Evolutionary conservation across 1,140 invertebrate species (phyloP), one percentile per base, ranked within the genome.

Genomic region (Orussus abietinus): DNA sequence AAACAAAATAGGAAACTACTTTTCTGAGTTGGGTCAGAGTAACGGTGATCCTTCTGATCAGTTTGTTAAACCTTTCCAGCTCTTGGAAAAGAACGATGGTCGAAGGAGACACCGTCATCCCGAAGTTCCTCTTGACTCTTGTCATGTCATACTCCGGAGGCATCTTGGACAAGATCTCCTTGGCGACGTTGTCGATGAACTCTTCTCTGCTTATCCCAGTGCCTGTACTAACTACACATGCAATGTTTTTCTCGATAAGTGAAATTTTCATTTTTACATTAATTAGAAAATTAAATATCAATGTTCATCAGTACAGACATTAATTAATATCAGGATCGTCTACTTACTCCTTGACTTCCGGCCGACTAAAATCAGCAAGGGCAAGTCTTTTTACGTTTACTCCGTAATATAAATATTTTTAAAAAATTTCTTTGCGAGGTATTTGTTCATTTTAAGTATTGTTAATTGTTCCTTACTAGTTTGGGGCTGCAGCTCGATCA

Each of bases 31-130:
- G 77, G 4, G 75, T 74, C 19, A 94, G 69, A 0, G 86, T 89
- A 39, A 66, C 75, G 10, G 64, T 77, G 77, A 95, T 91, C 40
- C 74, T 79, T n/a, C 61, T 62, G 32, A 91, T 83, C 4, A 95
- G 75, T 25, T 77, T 72, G 66, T 94, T 94, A 65, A 92, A 92
- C 57, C 88, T 78, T 57, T 93, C 88, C 12, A 94, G 64, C 66
- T 94, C 92, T 77, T 95, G 91, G 29, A 93, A 76, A 18, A 95
- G 69, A 3, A 95, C 91, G 15, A 92, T 83, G 0, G 86, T 81
- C 0, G 86, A 86, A 4, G 92, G 91, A 3, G 85, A 81, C 30
- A 92, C 80, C 45, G 77, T 79, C 57, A 84, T 67, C 45, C 86
- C 87, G 60, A 84, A 88, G 53, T 81, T 80, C 66, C 85, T 85